Base-by-base conservation (phyloP, 2,888 invertebrate species). In the Xylocampa areola region DNA sequence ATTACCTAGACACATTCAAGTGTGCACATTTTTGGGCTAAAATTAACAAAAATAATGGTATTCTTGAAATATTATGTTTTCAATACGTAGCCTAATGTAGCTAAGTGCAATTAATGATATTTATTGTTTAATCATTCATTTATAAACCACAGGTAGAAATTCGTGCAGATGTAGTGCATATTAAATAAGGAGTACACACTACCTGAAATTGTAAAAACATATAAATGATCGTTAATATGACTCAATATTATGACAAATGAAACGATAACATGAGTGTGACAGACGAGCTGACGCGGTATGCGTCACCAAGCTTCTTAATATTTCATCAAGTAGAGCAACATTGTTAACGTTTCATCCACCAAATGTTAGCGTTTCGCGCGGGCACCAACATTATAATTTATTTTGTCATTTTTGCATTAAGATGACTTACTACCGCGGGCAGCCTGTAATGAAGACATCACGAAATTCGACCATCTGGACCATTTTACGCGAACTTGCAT, bases 341-440 rank as follows among this genome's bases (percentile, higher is more conserved):
- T 73, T 2, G 44, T 25, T 2, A 7, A 10, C 52, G 40, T 45
- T 27, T 33, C 58, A 40, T 37, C 43, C 49, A 55, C 69, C 55
- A 71, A 77, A 81, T 76, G 79, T 78, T 73, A 76, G 73, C 73
- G 74, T 68, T 70, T 77, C 68, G 75, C 77, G 73, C 73, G 68
- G 51, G 32, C 75, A 72, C 69, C 58, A 60, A 74, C 80, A 70
- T 77, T 79, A 80, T 80, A 80, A 81, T 82, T 85, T 83, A 82
- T 83, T 83, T 82, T 76, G 83, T 82, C 77, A 82, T 85, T 85
- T 75, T 80, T 72, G 78, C 79, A 81, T 82, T 80, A 76, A 74
- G 77, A 78, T 79, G 77, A 69, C 68, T 75, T 74, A 73, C 72
- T 68, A 63, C 77, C 67, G 67, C 68, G 48, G 59, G 54, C 54